phyloP scores from a whole-genome alignment of 2,888 invertebrate genomes.

The Geophilus truncorum region DNA sequence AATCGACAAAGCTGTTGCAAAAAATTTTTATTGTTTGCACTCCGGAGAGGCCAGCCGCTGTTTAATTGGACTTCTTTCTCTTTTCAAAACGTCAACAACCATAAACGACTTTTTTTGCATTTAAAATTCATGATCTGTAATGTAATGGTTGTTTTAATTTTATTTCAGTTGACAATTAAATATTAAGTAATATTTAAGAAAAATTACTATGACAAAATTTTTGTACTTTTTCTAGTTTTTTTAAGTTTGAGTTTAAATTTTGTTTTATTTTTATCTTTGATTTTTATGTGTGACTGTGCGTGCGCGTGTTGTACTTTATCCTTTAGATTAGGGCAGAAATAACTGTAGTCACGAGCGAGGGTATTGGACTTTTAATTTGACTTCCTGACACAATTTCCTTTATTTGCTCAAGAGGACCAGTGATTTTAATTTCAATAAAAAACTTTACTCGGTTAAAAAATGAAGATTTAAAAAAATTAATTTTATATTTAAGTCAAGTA shows the following conservation, averaged over 20 bases:
- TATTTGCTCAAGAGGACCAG: neutral
- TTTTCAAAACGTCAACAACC: neutral
- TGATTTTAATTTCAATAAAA: neutral
- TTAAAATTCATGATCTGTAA: neutral
- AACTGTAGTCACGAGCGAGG: neutral
- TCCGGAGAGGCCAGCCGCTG: neutral
- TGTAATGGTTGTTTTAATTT: neutral
- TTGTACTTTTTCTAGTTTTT: too few relatives aligned
- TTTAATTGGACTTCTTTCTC: neutral
- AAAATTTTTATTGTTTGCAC: neutral
- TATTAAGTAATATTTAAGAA: neutral
- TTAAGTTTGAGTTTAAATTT: neutral
- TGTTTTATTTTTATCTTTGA: neutral
- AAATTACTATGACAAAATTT: too few relatives aligned
- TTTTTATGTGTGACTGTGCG: neutral
- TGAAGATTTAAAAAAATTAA: neutral
- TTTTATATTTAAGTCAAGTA: neutral
- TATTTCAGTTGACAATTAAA: neutral
- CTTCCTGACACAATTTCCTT: neutral
- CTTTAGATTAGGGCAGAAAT: neutral
- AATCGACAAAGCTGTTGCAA: neutral
- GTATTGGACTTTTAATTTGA: neutral
- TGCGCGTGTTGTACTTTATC: neutral
- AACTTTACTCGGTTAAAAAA: neutral
- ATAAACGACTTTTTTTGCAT: neutral